Evolutionary conservation across 2,888 invertebrate species (phyloP).

Genomic region (Gnatocerus cornutus): DNA sequence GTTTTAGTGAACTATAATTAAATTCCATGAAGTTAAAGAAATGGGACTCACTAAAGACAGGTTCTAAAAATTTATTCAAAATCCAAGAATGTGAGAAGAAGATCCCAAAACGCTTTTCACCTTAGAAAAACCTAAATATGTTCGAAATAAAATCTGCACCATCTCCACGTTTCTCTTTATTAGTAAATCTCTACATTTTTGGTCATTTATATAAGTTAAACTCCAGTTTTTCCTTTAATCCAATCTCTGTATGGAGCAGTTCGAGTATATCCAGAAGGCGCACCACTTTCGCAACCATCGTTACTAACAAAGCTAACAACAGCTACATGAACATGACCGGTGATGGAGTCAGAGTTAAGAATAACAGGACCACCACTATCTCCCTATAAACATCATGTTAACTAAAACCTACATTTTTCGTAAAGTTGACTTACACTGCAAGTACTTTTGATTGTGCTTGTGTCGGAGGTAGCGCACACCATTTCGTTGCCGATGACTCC

Average conservation of each 20-base stretch:
- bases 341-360: not conserved
- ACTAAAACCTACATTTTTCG: not conserved
- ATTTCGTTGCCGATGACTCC: not conserved
- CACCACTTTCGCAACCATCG: constrained; percentile 5
- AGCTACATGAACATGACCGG: constrained; percentile 6
- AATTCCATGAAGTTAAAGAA: no score
- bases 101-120: no score
- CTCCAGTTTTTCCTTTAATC: not conserved
- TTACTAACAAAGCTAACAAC: constrained; percentile 16
- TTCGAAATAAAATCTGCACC: no score
- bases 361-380: constrained; percentile 27
- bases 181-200: no score
- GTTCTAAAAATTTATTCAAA: no score
- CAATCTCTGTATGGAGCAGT: not conserved
- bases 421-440: constrained; percentile 19
- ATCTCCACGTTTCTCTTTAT: no score
- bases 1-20: no score
- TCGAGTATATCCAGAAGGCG: constrained; percentile 20
- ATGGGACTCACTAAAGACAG: no score
- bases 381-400: constrained; percentile 2
- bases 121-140: no score
- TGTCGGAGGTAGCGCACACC: not conserved
- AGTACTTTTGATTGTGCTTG: not conserved
- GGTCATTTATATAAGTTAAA: not conserved
- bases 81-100: no score